phyloP scores from a whole-genome alignment of 2,113 vertebrate genomes.

The Thamnaconus septentrionalis region DNA sequence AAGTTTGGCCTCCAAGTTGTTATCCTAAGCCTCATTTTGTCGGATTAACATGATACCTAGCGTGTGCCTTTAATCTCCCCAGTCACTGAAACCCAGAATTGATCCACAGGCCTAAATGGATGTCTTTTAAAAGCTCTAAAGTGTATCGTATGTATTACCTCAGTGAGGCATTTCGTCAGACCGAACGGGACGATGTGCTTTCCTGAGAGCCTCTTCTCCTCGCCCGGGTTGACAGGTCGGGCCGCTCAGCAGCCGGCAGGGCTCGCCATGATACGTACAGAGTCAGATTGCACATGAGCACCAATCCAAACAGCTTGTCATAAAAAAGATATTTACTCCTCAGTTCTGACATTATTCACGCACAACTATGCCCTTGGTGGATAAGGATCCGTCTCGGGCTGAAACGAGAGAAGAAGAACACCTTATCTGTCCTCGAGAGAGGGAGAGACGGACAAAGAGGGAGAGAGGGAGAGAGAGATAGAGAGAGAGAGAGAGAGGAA shows the following conservation, averaged over 20 bases:
- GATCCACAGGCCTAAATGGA: constrained; percentile 51
- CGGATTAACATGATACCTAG: constrained; percentile 51
- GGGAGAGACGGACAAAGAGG: constrained; percentile 21
- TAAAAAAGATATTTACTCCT: constrained; percentile 67
- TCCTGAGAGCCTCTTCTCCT: constrained; percentile 42
- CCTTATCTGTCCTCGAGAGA: constrained; percentile 36
- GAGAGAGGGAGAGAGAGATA: constrained; percentile 1
- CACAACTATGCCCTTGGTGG: constrained; percentile 63
- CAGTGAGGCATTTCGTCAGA: constrained; percentile 48
- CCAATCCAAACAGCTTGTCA: constrained; percentile 75
- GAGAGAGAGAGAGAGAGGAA: not conserved
- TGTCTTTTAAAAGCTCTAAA: constrained; percentile 22
- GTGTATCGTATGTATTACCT: constrained; percentile 47
- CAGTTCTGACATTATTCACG: constrained; percentile 68
- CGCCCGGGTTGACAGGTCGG: constrained; percentile 49
- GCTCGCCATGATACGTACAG: constrained; percentile 53
- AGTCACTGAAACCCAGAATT: constrained; percentile 55
- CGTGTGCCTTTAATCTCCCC: constrained; percentile 52
- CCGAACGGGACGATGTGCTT: constrained; percentile 50
- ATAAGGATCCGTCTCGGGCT: constrained; percentile 39
- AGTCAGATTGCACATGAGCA: constrained; percentile 65
- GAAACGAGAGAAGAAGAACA: constrained; percentile 51
- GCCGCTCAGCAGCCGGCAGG: constrained; percentile 30
- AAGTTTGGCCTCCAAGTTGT: constrained; percentile 38
- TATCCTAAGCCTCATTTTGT: no score